Conservation (phyloP, 2,113 vertebrate genomes). For the Takifugu bimaculatus region DNA sequence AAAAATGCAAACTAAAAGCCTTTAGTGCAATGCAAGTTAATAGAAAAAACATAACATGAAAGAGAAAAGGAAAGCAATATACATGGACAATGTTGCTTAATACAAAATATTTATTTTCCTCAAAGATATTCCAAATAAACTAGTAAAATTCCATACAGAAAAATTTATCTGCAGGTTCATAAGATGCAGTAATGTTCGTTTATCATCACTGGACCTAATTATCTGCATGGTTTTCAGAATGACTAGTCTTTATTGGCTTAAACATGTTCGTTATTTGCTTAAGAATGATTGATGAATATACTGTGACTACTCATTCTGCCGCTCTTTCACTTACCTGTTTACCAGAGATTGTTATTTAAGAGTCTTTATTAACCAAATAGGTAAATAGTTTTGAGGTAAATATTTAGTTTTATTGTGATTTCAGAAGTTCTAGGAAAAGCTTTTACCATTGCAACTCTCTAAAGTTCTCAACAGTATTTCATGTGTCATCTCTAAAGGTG, state of each 20-base stretch:
- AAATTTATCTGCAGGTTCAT: too few relatives aligned
- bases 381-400: too few relatives aligned
- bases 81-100: too few relatives aligned
- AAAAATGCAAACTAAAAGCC: constrained; percentile 24
- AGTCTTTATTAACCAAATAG: background rate
- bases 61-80: background rate
- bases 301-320: background rate
- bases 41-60: constrained; percentile 10
- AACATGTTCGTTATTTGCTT: background rate
- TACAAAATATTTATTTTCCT: background rate
- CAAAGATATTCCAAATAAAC: background rate
- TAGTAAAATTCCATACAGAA: too few relatives aligned
- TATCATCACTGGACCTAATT: too few relatives aligned
- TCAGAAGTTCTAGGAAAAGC: too few relatives aligned
- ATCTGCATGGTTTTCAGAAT: too few relatives aligned
- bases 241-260: background rate
- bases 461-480: too few relatives aligned
- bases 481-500: too few relatives aligned
- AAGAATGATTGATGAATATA: background rate
- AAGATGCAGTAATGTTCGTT: too few relatives aligned
- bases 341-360: background rate
- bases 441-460: too few relatives aligned
- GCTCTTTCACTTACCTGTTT: constrained; percentile 55
- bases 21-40: constrained; percentile 39
- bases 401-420: too few relatives aligned